A percentile compares a stretch with the other conserved stretches of the same genome.
Conservation (phyloP, 2,888 invertebrate species). For the Halictus ligatus region DNA sequence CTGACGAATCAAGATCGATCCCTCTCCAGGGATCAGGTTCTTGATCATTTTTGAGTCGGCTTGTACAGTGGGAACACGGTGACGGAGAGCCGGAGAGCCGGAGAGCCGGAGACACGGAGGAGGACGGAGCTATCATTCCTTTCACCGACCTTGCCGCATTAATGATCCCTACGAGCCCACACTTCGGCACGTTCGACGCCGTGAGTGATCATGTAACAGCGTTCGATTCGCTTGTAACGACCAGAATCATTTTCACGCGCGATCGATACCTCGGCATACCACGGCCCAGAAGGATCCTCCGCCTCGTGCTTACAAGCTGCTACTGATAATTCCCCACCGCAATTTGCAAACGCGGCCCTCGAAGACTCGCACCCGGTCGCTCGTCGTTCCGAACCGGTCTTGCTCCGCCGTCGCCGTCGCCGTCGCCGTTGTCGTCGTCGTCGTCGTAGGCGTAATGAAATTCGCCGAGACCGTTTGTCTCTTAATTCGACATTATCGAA, state of each 20-base stretch:
- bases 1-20: neutral
- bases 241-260: conserved; percentile 70
- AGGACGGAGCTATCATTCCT: conserved; percentile 74
- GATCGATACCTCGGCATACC: conserved; percentile 59
- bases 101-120: conserved; percentile 40
- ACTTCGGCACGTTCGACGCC: conserved; percentile 65
- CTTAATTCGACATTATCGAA: conserved; percentile 22
- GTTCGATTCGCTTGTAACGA: conserved; percentile 69
- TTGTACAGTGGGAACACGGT: conserved; percentile 4
- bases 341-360: conserved; percentile 43
- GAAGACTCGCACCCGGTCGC: neutral
- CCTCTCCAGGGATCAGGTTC: neutral
- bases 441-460: conserved; percentile 25
- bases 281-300: conserved; percentile 28
- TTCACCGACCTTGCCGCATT: conserved; percentile 79
- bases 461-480: conserved; percentile 19
- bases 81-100: conserved; percentile 39
- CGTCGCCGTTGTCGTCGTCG: neutral
- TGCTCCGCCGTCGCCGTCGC: neutral
- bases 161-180: conserved; percentile 73
- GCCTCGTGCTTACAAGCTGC: conserved; percentile 60
- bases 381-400: conserved; percentile 36
- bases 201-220: conserved; percentile 67
- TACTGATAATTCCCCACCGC: conserved; percentile 55
- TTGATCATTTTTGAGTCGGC: neutral